A percentile compares a stretch with the other conserved stretches of the same genome.
These are phyloP conservation scores for Hyperopisus bebe DNA, from an alignment of 2,113 vertebrate genomes.

Conservation along the genomic window DNA sequence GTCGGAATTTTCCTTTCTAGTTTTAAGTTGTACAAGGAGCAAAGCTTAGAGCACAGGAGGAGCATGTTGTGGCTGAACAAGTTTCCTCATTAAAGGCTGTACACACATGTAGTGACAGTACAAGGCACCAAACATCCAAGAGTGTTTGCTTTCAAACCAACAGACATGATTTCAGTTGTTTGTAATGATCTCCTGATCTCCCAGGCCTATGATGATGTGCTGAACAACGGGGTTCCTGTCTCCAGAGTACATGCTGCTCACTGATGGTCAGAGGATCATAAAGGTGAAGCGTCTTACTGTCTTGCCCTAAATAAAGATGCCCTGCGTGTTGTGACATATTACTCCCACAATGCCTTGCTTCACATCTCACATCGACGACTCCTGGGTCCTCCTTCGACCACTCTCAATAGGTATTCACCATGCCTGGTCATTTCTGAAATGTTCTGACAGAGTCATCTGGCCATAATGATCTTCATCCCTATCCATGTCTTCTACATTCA, in stretches of 20 bases:
- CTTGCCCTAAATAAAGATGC: neutral
- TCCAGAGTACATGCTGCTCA: neutral
- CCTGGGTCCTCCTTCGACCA: neutral
- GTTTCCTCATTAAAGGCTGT: neutral
- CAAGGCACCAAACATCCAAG: neutral
- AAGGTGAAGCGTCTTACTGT: neutral
- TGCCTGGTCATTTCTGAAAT: neutral
- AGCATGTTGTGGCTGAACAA: neutral
- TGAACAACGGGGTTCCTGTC: neutral
- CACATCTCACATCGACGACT: neutral
- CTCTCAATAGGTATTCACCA: neutral
- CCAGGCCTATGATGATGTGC: neutral
- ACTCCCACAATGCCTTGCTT: neutral
- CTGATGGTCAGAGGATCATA: neutral
- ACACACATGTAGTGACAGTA: neutral
- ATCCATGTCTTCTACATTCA: neutral
- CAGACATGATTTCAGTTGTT: neutral
- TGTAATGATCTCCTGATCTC: neutral
- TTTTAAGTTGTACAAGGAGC: neutral
- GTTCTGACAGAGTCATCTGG: neutral
- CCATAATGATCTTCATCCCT: neutral
- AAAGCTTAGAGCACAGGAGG: neutral
- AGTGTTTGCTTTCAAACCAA: neutral
- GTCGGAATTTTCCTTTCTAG: neutral
- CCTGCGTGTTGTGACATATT: neutral